Conservation (phyloP, 2,113 vertebrate genomes). For the Spermophilus dauricus region DNA sequence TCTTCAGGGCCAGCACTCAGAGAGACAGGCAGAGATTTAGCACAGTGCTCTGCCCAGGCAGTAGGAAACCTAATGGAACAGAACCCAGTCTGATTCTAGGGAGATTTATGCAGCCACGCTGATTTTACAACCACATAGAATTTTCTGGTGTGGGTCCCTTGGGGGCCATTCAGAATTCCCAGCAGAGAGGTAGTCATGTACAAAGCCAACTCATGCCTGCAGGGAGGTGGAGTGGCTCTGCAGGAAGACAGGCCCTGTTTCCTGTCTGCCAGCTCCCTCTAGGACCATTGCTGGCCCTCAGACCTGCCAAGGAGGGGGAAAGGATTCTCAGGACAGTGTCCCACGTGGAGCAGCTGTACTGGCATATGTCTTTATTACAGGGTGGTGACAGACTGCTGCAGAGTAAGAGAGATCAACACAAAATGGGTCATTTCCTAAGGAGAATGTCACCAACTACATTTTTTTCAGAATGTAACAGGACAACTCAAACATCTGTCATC, state of each 20-base stretch:
- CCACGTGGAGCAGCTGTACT: not conserved
- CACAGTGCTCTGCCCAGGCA: fast-evolving
- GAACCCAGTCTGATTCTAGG: not conserved
- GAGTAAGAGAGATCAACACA: fast-evolving
- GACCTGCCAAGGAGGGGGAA: not conserved
- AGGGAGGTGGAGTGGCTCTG: not conserved
- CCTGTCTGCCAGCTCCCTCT: not conserved
- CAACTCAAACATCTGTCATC: too few relatives aligned
- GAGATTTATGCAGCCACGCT: fast-evolving
- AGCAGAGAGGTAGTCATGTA: fast-evolving
- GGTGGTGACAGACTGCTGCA: not conserved
- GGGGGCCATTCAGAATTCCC: not conserved
- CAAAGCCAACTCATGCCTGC: not conserved
- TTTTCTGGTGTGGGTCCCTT: not conserved
- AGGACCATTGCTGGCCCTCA: too few relatives aligned
- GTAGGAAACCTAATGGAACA: not conserved
- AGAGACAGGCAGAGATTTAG: not conserved
- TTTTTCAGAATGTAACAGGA: not conserved
- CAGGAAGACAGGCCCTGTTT: not conserved
- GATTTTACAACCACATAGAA: not conserved
- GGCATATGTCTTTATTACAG: not conserved
- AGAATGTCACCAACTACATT: not conserved
- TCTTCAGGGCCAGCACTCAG: too few relatives aligned
- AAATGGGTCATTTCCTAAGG: not conserved
- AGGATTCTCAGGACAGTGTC: fast-evolving